phyloP scores from a whole-genome alignment of 2,888 invertebrate genomes.

The Apodemia zela region DNA sequence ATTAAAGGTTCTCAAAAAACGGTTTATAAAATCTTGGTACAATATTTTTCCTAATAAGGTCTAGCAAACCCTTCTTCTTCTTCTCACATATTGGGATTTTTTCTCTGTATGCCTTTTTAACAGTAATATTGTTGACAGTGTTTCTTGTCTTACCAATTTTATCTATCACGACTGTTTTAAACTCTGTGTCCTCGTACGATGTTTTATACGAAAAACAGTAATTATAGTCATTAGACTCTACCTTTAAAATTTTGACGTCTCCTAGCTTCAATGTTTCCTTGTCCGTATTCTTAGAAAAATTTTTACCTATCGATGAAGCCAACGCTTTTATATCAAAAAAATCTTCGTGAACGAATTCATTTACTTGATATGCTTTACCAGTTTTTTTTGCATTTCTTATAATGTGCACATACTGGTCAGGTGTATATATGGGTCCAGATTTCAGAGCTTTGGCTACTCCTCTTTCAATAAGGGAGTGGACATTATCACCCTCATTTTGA shows the following conservation, averaged over 20 bases:
- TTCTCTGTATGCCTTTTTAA: background rate
- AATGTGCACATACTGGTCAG: constrained; percentile 11
- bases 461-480: constrained; percentile 10
- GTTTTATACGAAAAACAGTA: constrained; percentile 6
- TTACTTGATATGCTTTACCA: constrained; percentile 17
- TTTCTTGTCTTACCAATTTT: background rate
- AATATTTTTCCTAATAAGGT: background rate
- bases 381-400: constrained; percentile 17
- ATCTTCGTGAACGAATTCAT: constrained; percentile 19
- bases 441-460: background rate
- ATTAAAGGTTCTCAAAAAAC: background rate
- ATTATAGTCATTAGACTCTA: too few relatives aligned
- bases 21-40: constrained; percentile 3
- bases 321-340: constrained; percentile 20
- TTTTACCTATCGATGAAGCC: background rate
- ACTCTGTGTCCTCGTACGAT: background rate
- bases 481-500: constrained; percentile 14
- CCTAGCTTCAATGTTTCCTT: background rate
- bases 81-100: background rate
- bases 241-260: constrained; percentile 2
- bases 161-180: background rate
- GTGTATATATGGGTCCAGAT: background rate
- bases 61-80: constrained; percentile 1
- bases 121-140: background rate
- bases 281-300: too few relatives aligned